Conservation (phyloP, 1,140 invertebrate genomes). For the Dendroctonus ponderosae region DNA sequence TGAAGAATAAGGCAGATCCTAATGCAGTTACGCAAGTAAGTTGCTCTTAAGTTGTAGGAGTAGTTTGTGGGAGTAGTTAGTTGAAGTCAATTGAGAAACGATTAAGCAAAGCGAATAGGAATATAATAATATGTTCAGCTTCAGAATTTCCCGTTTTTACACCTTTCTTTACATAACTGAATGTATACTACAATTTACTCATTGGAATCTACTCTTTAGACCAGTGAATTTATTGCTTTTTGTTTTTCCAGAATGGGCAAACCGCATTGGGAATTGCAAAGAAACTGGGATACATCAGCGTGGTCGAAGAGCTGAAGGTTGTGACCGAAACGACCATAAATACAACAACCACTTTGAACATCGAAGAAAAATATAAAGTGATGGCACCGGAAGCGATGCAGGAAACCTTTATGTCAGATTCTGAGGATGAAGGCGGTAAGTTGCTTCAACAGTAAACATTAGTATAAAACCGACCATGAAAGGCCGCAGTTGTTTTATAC, state of each 20-base stretch:
- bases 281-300: slow-evolving; percentile 94
- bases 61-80: no score
- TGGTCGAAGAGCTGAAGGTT: slow-evolving; percentile 93
- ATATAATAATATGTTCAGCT: no score
- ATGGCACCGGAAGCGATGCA: slow-evolving; percentile 98
- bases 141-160: no score
- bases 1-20: slow-evolving; percentile 93
- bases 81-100: no score
- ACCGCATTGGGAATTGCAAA: slow-evolving; percentile 95
- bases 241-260: slow-evolving; percentile 78
- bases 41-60: no score
- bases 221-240: no score
- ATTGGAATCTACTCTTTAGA: no score
- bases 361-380: slow-evolving; percentile 94
- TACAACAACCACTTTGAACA: slow-evolving; percentile 67
- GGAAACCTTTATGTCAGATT: slow-evolving; percentile 97
- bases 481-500: no score
- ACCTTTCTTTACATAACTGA: no score
- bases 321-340: slow-evolving; percentile 90
- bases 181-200: no score
- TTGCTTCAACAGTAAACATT: slow-evolving; percentile 35
- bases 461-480: background rate
- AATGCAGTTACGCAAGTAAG: slow-evolving; percentile 87
- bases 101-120: no score
- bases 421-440: slow-evolving; percentile 96